A percentile compares a stretch with the other conserved stretches of the same genome.
Evolutionary conservation across 2,113 vertebrate species (phyloP).

Genomic region (Burhinus bistriatus): DNA sequence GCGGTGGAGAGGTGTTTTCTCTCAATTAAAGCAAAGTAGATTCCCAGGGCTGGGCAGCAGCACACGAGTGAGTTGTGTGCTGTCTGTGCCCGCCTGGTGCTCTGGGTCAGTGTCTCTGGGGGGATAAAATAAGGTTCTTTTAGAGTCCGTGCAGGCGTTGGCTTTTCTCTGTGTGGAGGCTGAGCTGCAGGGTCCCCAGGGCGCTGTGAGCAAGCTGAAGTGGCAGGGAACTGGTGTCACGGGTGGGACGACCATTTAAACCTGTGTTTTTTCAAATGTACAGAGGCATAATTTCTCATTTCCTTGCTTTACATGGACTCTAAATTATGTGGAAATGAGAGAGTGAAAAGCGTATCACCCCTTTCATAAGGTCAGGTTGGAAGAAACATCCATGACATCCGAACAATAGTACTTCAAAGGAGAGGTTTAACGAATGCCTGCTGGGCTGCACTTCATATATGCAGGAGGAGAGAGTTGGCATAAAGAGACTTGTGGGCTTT

Average conservation of each 20-base stretch:
- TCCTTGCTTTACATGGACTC: background rate
- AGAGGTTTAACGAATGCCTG: background rate
- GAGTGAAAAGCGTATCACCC: rapidly evolving
- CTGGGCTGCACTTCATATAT: background rate
- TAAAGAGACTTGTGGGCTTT: background rate
- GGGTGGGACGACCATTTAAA: background rate
- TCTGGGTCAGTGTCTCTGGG: background rate
- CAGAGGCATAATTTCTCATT: background rate
- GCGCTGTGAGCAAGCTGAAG: background rate
- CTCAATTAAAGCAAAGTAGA: background rate
- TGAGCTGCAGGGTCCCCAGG: background rate
- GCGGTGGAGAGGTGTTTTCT: background rate
- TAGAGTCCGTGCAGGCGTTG: background rate
- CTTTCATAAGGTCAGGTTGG: background rate
- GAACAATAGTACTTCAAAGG: background rate
- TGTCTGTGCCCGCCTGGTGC: background rate
- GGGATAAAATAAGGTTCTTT: background rate
- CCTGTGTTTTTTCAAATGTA: rapidly evolving
- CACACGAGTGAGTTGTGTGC: rapidly evolving
- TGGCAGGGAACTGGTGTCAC: background rate
- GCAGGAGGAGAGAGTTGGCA: background rate
- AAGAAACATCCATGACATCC: background rate
- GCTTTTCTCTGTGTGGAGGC: background rate
- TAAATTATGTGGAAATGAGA: background rate
- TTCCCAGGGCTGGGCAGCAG: background rate